phyloP scores from a whole-genome alignment of 2,113 vertebrate genomes.

The Labrus mixtus region DNA sequence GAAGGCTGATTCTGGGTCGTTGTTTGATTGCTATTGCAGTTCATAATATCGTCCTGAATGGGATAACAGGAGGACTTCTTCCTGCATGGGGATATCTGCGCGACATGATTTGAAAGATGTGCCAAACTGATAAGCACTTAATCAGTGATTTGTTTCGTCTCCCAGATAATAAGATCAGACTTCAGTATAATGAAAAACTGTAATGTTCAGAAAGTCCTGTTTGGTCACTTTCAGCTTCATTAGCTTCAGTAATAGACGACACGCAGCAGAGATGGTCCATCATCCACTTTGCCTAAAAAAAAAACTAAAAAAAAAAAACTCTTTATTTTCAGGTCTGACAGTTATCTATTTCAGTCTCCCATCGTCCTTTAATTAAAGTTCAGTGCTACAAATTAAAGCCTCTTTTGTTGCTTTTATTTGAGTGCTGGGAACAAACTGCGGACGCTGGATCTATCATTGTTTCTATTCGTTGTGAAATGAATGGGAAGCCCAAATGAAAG shows the following conservation, averaged over 20 bases:
- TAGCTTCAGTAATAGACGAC: neutral
- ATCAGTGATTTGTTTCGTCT: constrained; percentile 7
- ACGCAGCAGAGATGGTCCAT: neutral
- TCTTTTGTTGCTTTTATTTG: neutral
- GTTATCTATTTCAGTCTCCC: neutral
- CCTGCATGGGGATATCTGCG: neutral
- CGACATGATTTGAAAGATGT: neutral
- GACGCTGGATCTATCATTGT: neutral
- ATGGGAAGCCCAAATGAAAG: neutral
- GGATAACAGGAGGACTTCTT: neutral
- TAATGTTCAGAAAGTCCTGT: neutral
- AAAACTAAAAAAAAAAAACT: too few relatives aligned
- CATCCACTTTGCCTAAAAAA: neutral
- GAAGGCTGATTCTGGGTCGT: constrained; percentile 7
- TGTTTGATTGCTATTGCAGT: constrained; percentile 8
- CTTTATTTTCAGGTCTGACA: constrained; percentile 8
- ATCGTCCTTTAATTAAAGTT: neutral
- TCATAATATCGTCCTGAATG: neutral
- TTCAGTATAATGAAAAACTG: neutral
- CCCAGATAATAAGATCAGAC: constrained; percentile 9
- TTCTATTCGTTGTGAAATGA: neutral
- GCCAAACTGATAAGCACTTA: constrained; percentile 22
- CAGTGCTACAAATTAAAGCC: neutral
- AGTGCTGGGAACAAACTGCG: neutral
- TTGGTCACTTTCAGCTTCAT: constrained; percentile 3